Conservation (phyloP, 2,888 invertebrate species). For the Drosophila tripunctata region DNA sequence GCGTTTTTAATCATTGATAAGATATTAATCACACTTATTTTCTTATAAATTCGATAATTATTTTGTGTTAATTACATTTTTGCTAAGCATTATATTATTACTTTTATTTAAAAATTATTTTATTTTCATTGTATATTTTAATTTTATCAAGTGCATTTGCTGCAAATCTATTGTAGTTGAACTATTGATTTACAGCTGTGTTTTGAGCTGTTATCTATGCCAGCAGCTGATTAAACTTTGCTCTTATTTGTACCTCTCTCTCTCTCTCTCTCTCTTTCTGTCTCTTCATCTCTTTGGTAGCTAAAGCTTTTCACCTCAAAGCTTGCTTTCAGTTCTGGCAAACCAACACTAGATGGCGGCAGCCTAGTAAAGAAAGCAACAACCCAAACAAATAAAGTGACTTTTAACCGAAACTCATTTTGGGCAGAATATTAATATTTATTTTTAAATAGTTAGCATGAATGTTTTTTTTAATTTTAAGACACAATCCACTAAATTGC, state of each 20-base stretch:
- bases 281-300: constrained; percentile 11
- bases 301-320: constrained; percentile 64
- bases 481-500: too few species aligned
- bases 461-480: too few species aligned
- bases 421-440: background rate
- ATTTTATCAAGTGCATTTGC: constrained; percentile 38
- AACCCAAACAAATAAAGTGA: background rate
- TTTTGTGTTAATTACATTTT: background rate
- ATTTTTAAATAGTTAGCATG: background rate
- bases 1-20: constrained; percentile 33
- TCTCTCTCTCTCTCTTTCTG: background rate
- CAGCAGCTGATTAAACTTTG: constrained; percentile 41
- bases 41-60: background rate
- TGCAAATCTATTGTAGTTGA: constrained; percentile 14
- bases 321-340: constrained; percentile 15
- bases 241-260: constrained; percentile 5
- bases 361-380: background rate
- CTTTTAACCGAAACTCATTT: background rate
- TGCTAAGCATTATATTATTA: too few species aligned
- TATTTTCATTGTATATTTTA: background rate
- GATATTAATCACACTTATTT: background rate
- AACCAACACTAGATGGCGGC: constrained; percentile 56
- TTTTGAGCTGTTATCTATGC: constrained; percentile 29
- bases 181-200: constrained; percentile 50
- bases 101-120: background rate